Conservation (phyloP, 2,113 vertebrate genomes). For the Rissa tridactyla region DNA sequence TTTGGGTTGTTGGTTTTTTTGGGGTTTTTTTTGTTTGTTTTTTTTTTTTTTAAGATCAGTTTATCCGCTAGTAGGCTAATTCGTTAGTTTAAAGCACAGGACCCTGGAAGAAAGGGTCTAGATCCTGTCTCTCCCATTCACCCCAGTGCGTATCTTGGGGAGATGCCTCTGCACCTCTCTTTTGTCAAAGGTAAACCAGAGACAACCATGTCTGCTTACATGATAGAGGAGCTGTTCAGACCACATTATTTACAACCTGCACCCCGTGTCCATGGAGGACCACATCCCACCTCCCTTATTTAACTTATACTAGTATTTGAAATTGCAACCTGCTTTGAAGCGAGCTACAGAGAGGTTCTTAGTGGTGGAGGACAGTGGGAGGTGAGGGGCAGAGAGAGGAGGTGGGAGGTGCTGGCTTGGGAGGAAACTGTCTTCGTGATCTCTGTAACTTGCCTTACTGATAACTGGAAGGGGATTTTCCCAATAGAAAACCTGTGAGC, state of each 20-base stretch:
- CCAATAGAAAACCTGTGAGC: conserved; percentile 8
- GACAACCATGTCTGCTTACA: background rate
- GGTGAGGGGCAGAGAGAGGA: background rate
- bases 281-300: background rate
- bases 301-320: background rate
- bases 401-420: background rate
- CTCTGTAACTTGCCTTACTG: background rate
- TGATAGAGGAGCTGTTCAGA: background rate
- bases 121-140: background rate
- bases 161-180: background rate
- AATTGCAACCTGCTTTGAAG: background rate
- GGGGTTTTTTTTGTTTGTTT: background rate
- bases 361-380: background rate
- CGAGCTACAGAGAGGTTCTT: background rate
- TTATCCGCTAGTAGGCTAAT: background rate
- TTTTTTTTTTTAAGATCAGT: background rate
- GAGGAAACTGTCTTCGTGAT: background rate
- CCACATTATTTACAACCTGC: background rate
- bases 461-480: background rate
- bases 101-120: background rate
- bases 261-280: background rate
- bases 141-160: background rate
- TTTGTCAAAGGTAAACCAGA: background rate
- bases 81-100: background rate
- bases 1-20: background rate